These are phyloP conservation scores for Haemorhous mexicanus DNA, from an alignment of 2,113 vertebrate genomes.

Conservation along the genomic window DNA sequence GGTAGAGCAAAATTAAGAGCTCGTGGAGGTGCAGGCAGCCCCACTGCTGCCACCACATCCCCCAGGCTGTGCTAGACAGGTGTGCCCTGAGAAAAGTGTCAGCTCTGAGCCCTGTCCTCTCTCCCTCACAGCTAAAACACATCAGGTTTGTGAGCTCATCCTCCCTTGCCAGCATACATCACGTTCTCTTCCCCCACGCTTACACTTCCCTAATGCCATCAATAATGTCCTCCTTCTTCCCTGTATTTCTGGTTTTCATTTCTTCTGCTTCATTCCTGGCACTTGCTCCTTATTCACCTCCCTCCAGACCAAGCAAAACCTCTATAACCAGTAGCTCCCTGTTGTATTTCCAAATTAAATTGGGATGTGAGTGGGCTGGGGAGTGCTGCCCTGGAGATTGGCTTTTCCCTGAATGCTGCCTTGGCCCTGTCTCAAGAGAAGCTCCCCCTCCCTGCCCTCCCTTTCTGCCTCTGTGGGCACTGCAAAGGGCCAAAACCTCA, in stretches of 20 bases:
- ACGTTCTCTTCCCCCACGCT: background rate
- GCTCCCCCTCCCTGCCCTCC: background rate
- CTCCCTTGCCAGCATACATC: background rate
- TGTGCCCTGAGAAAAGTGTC: background rate
- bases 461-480: background rate
- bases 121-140: background rate
- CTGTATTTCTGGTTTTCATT: background rate
- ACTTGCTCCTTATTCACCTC: background rate
- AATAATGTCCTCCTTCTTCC: background rate
- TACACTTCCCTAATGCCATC: background rate
- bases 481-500: background rate
- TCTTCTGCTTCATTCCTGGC: background rate
- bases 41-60: background rate
- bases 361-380: background rate
- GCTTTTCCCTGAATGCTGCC: background rate
- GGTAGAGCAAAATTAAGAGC: background rate
- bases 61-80: background rate
- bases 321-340: background rate
- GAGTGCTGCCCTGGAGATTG: background rate
- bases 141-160: background rate
- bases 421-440: background rate
- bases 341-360: background rate
- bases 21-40: rapidly evolving
- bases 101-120: background rate
- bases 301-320: background rate